Percentiles rank a stretch among this genome's conserved stretches.
Conservation (phyloP, 1,140 invertebrate genomes). For the Ceratosolen fusciceps region DNA sequence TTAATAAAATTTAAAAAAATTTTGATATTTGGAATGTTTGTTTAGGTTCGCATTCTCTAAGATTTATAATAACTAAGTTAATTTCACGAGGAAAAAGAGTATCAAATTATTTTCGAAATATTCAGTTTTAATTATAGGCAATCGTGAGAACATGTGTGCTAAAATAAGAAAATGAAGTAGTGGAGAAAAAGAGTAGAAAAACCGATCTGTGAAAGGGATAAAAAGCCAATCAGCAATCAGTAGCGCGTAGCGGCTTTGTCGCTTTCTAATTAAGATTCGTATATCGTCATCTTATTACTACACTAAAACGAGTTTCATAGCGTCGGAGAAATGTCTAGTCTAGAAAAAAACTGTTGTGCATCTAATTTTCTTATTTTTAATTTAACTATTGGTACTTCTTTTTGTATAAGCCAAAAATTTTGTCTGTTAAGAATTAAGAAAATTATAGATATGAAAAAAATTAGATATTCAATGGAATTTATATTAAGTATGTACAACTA, state of each 20-base stretch:
- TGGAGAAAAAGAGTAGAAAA: conserved; percentile 7
- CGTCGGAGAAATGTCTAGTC: conserved; percentile 10
- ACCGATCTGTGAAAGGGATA: conserved; percentile 5
- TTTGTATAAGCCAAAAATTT: too few relatives aligned
- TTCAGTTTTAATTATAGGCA: conserved; percentile 39
- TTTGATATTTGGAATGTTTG: too few relatives aligned
- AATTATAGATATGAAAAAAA: conserved; percentile 23
- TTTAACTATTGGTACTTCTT: not conserved
- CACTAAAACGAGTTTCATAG: not conserved
- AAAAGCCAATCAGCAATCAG: conserved; percentile 44
- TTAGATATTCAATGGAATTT: not conserved
- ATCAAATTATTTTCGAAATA: conserved; percentile 37
- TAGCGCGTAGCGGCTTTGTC: conserved; percentile 41
- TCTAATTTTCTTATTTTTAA: conserved; percentile 26
- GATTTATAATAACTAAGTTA: too few relatives aligned
- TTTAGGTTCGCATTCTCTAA: too few relatives aligned
- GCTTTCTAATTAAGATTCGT: conserved; percentile 43
- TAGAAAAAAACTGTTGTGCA: conserved; percentile 11
- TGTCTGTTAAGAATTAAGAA: not conserved
- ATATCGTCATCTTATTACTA: conserved; percentile 32
- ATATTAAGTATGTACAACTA: conserved; percentile 5
- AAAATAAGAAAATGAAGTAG: conserved; percentile 13
- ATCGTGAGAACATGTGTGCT: conserved; percentile 36
- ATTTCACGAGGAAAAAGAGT: conserved; percentile 50
- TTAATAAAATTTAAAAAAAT: not conserved